Percentiles rank a stretch among this genome's conserved stretches.
Conservation (phyloP, 2,888 invertebrate species). For the Trichogramma evanescens region DNA sequence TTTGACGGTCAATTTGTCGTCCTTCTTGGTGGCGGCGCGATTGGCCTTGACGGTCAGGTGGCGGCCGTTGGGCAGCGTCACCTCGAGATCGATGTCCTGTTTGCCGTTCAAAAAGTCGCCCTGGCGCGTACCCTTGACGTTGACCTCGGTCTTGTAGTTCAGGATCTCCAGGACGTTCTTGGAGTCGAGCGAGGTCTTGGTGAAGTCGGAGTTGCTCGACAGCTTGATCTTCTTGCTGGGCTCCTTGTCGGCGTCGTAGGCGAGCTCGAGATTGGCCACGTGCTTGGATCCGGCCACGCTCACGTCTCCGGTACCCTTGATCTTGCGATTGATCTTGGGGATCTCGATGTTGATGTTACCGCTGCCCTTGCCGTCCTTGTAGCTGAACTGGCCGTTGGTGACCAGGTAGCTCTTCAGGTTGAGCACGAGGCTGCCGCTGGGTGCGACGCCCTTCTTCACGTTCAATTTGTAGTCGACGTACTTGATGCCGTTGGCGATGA, state of each 20-base stretch:
- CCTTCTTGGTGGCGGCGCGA: constrained; percentile 34
- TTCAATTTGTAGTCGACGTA: constrained; percentile 55
- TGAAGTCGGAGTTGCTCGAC: constrained; percentile 56
- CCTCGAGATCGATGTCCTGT: constrained; percentile 47
- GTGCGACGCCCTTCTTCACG: constrained; percentile 44
- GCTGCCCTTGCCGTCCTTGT: constrained; percentile 60
- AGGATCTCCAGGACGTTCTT: constrained; percentile 54
- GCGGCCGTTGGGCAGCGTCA: constrained; percentile 51
- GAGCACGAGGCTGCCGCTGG: constrained; percentile 53
- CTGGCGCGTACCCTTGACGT: constrained; percentile 47
- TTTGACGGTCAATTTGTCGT: constrained; percentile 23
- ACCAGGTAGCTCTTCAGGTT: constrained; percentile 56
- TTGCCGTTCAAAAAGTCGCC: constrained; percentile 47
- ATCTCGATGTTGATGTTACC: constrained; percentile 54
- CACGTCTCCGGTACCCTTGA: constrained; percentile 53
- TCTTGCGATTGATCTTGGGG: constrained; percentile 48
- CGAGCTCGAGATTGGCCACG: constrained; percentile 58
- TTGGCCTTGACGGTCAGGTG: constrained; percentile 46
- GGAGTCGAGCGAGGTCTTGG: constrained; percentile 53
- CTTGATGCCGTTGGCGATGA: constrained; percentile 49
- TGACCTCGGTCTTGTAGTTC: constrained; percentile 48
- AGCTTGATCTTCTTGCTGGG: constrained; percentile 61
- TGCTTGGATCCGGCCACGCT: constrained; percentile 56
- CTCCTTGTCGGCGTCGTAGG: constrained; percentile 64
- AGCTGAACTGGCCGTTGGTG: constrained; percentile 59